Evolutionary conservation across 1,140 invertebrate genomes (phyloP), one percentile per base, ranked within the genome.

Genomic region (Venustaconcha ellipsiformis): DNA sequence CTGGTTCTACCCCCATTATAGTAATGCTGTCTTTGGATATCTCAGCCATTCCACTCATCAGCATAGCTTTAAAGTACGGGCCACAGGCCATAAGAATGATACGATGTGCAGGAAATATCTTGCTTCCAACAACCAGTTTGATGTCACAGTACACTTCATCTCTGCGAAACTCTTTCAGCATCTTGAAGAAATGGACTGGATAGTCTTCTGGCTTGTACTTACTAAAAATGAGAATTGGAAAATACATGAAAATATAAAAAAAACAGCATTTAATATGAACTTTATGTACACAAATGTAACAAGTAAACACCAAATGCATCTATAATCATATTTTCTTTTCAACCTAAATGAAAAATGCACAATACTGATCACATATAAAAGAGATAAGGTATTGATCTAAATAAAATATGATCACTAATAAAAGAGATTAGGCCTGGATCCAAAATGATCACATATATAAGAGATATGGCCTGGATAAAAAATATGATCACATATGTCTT

Each of bases 1-100:
- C 90, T 72, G 94, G 91, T 72, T 94, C 92, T 55, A 97, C 92
- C 62, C 93, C 94, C 82, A 95, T 94, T 68, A 97, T 91, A 82
- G 95, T 93, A 18, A 97, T 93, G 62, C 78, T 55, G 12, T 82
- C 76, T 84, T 95, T 93, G 79, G 94, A 93, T 83, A 79, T 76
- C 69, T 88, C 87, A 17, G 72, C 68, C 84, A 88, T 80, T 13
- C 82, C 79, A 59, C 78, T 82, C 14, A 76, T 65, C 67, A 88
- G 87, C 86, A 88, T 87, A 23, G 86, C 87, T 57, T 82, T 74
- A 67, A 88, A 88, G 64, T 84, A 87, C 13, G 82, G 74, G 74
- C 84, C 82, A 0, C 83, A 79, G 14, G 84, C 83, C 23, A 85
- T 78, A 20, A 87, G 37, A 15, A 87, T 76, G 14, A 83, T 73